phyloP scores from a whole-genome alignment of 2,113 vertebrate genomes.

The Platysternon megacephalum region DNA sequence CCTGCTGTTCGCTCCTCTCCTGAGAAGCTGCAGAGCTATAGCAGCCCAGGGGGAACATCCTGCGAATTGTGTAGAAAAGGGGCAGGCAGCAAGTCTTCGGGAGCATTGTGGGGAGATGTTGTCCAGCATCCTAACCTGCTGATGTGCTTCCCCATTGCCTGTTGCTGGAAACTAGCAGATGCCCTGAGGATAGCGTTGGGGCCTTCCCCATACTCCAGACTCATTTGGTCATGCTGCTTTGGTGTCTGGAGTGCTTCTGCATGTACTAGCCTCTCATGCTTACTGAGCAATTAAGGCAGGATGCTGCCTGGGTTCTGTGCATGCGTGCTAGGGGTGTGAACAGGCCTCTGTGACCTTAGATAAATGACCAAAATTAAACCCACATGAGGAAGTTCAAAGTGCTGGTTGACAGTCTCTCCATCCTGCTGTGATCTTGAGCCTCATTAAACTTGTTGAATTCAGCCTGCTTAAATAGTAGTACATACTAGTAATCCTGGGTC shows the following conservation, averaged over 20 bases:
- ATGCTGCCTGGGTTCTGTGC: neutral
- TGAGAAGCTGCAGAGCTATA: neutral
- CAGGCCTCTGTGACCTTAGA: neutral
- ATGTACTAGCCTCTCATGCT: neutral
- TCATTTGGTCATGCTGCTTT: neutral
- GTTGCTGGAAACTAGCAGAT: neutral
- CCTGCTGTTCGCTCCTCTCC: neutral
- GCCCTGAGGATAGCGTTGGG: neutral
- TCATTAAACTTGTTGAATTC: accelerated
- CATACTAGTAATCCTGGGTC: accelerated
- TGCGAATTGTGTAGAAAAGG: neutral
- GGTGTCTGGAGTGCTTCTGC: neutral
- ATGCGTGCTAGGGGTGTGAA: neutral
- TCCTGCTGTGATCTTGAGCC: neutral
- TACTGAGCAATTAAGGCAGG: accelerated
- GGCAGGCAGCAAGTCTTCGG: neutral
- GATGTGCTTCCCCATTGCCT: neutral
- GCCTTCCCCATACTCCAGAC: neutral
- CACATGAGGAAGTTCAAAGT: neutral
- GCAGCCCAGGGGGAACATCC: neutral
- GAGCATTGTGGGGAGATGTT: neutral
- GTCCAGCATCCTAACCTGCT: neutral
- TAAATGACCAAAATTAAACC: neutral
- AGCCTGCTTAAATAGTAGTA: accelerated
- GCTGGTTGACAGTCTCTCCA: neutral